phyloP scores from a whole-genome alignment of 1,140 invertebrate species.

The Halesus radiatus region DNA sequence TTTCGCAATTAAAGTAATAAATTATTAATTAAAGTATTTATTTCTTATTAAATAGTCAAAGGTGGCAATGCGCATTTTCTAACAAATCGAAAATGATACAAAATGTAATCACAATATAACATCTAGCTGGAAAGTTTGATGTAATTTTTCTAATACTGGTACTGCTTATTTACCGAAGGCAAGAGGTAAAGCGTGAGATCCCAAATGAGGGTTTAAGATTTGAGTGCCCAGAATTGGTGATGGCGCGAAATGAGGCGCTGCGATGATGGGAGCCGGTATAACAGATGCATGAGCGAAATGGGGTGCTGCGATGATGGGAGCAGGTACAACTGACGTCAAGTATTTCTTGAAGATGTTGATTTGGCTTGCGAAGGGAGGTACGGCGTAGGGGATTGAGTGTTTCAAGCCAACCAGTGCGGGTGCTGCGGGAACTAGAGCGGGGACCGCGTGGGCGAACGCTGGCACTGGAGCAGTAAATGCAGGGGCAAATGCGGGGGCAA shows the following conservation, averaged over 20 bases:
- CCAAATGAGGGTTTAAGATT: background rate
- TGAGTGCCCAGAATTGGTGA: background rate
- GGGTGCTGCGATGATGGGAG: conserved; percentile 50
- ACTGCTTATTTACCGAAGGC: background rate
- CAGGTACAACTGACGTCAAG: conserved; percentile 44
- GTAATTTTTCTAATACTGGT: background rate
- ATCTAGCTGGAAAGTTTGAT: background rate
- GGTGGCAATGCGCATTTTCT: conserved; percentile 24
- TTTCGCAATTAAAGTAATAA: background rate
- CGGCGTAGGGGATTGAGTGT: conserved; percentile 61
- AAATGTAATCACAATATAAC: background rate
- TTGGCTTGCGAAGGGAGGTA: conserved; percentile 62
- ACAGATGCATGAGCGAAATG: background rate
- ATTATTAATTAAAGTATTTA: background rate
- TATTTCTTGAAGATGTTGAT: conserved; percentile 60
- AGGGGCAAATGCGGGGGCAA: conserved; percentile 2
- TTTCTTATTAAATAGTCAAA: background rate
- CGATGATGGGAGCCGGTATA: conserved; percentile 5
- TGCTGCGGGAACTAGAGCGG: background rate
- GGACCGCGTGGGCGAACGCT: background rate
- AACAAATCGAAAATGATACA: conserved; percentile 7
- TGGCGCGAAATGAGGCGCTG: background rate
- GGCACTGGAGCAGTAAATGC: conserved; percentile 1
- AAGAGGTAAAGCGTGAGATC: background rate
- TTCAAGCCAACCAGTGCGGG: conserved; percentile 60